Evolutionary conservation across 2,888 invertebrate genomes (phyloP).

Genomic region (Nyleta sp.): DNA sequence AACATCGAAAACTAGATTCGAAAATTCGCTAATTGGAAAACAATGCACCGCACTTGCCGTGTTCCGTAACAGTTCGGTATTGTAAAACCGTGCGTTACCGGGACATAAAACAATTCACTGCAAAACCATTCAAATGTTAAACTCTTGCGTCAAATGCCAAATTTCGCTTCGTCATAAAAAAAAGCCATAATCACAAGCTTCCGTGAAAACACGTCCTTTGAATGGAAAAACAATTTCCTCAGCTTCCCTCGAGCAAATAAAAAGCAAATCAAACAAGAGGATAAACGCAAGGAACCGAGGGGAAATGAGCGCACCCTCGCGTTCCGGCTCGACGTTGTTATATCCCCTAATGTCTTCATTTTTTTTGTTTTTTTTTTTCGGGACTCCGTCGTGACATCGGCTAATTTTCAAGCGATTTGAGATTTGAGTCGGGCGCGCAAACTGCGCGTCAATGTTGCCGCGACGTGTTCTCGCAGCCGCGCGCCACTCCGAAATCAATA

Average conservation of each 20-base stretch:
- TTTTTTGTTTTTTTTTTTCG: not conserved
- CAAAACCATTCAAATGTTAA: not conserved
- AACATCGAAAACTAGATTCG: no score
- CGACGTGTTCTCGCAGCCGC: conserved; percentile 32
- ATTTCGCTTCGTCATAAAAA: not conserved
- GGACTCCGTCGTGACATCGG: not conserved
- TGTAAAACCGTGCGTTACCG: no score
- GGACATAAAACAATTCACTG: not conserved
- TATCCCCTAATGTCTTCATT: conserved; percentile 2
- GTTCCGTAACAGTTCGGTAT: no score
- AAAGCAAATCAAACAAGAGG: conserved; percentile 2
- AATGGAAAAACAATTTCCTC: conserved; percentile 15
- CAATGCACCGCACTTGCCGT: no score
- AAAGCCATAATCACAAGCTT: not conserved
- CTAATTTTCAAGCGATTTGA: conserved; percentile 2
- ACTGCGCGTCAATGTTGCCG: conserved; percentile 31
- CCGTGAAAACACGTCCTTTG: not conserved
- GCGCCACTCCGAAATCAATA: conserved; percentile 59
- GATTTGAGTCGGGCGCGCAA: conserved; percentile 27
- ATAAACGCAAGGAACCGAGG: not conserved
- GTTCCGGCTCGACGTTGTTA: not conserved
- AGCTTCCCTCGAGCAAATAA: conserved; percentile 5
- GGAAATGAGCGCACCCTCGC: not conserved
- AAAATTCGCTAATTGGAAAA: no score
- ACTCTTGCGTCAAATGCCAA: not conserved